Evolutionary conservation across 2,888 invertebrate genomes (phyloP).

Genomic region (Rhopalosiphum nymphaeae): DNA sequence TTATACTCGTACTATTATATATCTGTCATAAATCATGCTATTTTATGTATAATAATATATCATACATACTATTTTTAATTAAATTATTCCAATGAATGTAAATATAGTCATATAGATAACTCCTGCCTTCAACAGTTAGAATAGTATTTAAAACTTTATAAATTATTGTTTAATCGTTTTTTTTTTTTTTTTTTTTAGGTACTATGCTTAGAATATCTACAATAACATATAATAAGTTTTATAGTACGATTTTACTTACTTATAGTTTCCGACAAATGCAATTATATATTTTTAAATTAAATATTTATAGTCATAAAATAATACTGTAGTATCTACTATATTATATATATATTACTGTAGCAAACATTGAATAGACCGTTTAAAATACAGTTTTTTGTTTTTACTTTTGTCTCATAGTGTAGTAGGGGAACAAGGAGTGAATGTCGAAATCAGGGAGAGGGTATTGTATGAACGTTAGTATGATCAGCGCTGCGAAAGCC

Average conservation of each 20-base stretch:
- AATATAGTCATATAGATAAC: neutral
- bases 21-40: neutral
- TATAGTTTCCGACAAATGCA: neutral
- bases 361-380: conserved; percentile 21
- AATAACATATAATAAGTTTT: neutral
- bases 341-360: neutral
- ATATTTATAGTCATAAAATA: neutral
- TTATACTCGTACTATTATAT: neutral
- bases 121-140: neutral
- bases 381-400: neutral
- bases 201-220: neutral
- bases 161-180: neutral
- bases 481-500: conserved; percentile 51
- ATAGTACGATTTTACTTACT: neutral
- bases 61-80: neutral
- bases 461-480: conserved; percentile 37
- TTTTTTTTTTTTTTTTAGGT: neutral
- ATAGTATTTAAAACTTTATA: neutral
- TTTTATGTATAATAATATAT: neutral
- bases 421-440: conserved; percentile 15
- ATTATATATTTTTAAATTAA: neutral
- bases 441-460: conserved; percentile 17
- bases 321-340: neutral
- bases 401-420: neutral
- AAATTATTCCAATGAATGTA: neutral